These are phyloP conservation scores for Machimus rusticus DNA, from an alignment of 2,888 invertebrate genomes.

Conservation along the genomic window DNA sequence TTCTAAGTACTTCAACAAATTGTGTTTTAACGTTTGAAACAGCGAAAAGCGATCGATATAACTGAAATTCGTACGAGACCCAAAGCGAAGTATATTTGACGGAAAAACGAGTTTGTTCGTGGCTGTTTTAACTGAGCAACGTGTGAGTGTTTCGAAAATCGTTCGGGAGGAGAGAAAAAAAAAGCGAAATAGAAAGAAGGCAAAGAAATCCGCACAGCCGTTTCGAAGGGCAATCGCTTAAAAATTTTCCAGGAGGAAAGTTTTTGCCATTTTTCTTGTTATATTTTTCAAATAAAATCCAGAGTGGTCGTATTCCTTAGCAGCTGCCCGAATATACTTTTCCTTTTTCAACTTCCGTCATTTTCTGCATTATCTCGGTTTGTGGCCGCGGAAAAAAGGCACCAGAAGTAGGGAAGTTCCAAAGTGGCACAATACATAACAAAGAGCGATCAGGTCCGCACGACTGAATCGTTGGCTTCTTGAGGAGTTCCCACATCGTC, in stretches of 20 bases:
- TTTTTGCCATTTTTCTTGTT: neutral
- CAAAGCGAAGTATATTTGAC: neutral
- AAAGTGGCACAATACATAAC: constrained; percentile 35
- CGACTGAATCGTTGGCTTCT: neutral
- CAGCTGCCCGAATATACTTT: constrained; percentile 1
- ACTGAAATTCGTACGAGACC: neutral
- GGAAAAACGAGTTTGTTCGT: constrained; percentile 10
- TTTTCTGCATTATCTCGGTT: constrained; percentile 12
- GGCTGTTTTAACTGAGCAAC: constrained; percentile 21
- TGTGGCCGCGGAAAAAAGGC: constrained; percentile 3
- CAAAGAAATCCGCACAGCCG: neutral
- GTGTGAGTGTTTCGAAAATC: constrained; percentile 21
- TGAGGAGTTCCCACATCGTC: neutral
- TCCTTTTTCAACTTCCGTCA: constrained; percentile 14
- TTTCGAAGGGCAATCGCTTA: neutral
- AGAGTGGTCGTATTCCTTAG: neutral
- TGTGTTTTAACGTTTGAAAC: constrained; percentile 21
- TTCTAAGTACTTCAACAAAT: constrained; percentile 29
- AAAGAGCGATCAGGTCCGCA: constrained; percentile 2
- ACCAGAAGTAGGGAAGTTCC: constrained; percentile 14
- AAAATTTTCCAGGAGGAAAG: neutral
- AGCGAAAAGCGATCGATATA: neutral
- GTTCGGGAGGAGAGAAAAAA: neutral
- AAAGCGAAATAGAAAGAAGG: neutral
- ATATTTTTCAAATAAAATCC: neutral